These are phyloP conservation scores for Chaetodon trifascialis DNA, from an alignment of 2,113 vertebrate species.

Conservation along the genomic window DNA sequence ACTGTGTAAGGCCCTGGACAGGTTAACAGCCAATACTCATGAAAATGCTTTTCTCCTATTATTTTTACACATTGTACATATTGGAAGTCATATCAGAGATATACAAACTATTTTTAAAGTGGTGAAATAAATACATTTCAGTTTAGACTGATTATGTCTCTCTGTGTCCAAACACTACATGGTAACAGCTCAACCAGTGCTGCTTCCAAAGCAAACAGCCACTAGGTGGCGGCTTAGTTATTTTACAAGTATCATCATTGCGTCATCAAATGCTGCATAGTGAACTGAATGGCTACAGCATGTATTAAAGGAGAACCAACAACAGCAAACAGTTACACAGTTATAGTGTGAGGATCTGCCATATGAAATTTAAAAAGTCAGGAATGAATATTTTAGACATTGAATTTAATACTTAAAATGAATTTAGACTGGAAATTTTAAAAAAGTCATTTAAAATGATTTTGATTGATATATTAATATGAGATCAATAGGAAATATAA, in stretches of 20 bases:
- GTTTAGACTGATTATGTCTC: neutral
- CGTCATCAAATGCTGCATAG: neutral
- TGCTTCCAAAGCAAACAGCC: conserved; percentile 26
- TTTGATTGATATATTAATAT: neutral
- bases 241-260: conserved; percentile 5
- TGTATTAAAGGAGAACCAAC: conserved; percentile 2
- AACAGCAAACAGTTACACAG: neutral
- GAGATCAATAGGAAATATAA: neutral
- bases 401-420: neutral
- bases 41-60: neutral
- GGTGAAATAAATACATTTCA: neutral
- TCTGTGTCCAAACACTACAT: neutral
- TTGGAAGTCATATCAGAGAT: neutral
- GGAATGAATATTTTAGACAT: neutral
- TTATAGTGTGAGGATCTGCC: too few relatives aligned
- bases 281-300: neutral
- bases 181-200: neutral
- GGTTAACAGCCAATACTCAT: neutral
- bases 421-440: neutral
- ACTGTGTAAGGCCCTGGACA: neutral
- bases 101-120: neutral
- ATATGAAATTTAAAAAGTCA: neutral
- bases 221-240: conserved; percentile 69
- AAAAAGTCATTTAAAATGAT: neutral
- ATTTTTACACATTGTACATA: neutral